phyloP scores from a whole-genome alignment of 2,888 invertebrate genomes.

The Sceliomorpha sp. region DNA sequence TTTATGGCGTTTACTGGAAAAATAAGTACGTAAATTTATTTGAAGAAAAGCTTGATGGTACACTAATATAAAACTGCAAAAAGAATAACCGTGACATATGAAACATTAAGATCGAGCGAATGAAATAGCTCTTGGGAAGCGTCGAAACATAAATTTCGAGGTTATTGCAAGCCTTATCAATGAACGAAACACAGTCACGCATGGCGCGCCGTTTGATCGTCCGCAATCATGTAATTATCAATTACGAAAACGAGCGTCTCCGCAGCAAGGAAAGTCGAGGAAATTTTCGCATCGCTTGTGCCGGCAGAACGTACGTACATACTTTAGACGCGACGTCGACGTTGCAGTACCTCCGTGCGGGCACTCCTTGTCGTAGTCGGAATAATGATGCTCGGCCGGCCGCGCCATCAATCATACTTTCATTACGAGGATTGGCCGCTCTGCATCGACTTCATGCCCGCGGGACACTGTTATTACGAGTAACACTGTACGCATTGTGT shows the following conservation, averaged over 20 bases:
- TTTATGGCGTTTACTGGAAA: constrained; percentile 14
- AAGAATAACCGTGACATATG: no score
- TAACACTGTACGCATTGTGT: constrained; percentile 53
- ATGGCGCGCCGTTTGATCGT: no score
- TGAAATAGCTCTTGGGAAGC: no score
- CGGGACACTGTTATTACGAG: constrained; percentile 73
- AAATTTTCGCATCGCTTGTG: no score
- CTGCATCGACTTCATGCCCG: constrained; percentile 72
- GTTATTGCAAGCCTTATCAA: no score
- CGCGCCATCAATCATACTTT: constrained; percentile 79
- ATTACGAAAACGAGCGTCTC: no score
- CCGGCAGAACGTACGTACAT: constrained; percentile 13
- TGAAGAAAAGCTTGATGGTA: no score
- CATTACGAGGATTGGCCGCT: constrained; percentile 78
- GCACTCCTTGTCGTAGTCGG: constrained; percentile 51
- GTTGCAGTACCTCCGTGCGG: constrained; percentile 20
- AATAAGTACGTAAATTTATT: constrained; percentile 10
- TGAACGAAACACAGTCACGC: no score
- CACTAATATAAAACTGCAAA: no score
- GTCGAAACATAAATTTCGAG: no score
- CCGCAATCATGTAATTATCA: no score
- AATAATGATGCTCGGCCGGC: constrained; percentile 74
- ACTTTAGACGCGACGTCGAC: constrained; percentile 15
- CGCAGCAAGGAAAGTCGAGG: neutral
- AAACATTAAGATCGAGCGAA: no score